Base-by-base conservation (phyloP, 2,888 invertebrate genomes). In the Tuta absoluta region DNA sequence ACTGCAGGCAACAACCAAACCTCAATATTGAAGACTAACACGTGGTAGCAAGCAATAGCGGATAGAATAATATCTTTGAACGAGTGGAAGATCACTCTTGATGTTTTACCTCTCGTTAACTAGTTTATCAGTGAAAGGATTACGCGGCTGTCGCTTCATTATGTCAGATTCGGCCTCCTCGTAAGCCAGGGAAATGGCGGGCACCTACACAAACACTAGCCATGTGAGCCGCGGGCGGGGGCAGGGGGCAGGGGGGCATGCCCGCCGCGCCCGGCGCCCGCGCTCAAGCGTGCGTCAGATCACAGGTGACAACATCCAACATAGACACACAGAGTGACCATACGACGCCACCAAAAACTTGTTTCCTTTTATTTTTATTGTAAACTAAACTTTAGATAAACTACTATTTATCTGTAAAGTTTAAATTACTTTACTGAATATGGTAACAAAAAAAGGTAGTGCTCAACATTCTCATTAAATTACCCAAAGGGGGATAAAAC, bases 81-180 rank as follows among this genome's bases (percentile, higher is more conserved):
- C 87, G 89, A 88, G 85, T 78, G 74, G 75, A 68, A 71, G 73
- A 72, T 71, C 84, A 82, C 88, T 85, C 89, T 84, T 77, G 79
- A 74, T 84, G 82, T 82, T 91, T 95, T 95, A 98, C 97, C 98
- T 98, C 95, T 97, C 97, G 94, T 98, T 98, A 92, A 98, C 98
- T 92, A 98, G 96, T 94, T 98, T 98, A 95, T 98, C 98, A 93
- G 94, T 95, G 95, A 96, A 95, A 93, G 98, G 98, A 94, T 98
- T 96, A 95, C 98, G 96, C 92, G 98, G 98, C 93, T 96, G 96
- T 93, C 98, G 96, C 95, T 98, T 98, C 98, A 98, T 98, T 93
- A 98, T 98, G 95, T 98, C 98, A 93, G 97, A 97, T 94, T 98
- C 98, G 92, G 98, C 97, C 93, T 96, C 96, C 95, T 98, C 98